These are phyloP conservation scores for Arrhamphus sclerolepis DNA, from an alignment of 2,797 vertebrate genomes.

Conservation along the genomic window DNA sequence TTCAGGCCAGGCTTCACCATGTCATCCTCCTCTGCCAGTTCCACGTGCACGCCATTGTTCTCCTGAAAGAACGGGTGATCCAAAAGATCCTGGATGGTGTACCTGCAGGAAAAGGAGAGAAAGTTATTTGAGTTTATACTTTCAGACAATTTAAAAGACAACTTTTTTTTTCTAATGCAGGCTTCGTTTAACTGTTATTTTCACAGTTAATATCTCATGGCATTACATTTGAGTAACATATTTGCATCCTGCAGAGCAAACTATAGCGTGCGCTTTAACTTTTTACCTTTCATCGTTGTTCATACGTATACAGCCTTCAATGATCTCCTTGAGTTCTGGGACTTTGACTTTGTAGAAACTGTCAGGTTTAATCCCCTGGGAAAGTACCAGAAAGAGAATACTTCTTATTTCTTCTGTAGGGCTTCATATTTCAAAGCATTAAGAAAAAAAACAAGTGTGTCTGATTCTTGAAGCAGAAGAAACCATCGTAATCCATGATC, in stretches of 20 bases:
- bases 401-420: background rate
- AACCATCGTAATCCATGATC: too few species aligned
- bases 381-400: conserved; percentile 3
- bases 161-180: too few species aligned
- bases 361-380: conserved; percentile 94
- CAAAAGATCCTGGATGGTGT: conserved; percentile 96
- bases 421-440: background rate
- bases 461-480: too few species aligned
- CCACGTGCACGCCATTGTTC: conserved; percentile 93
- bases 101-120: conserved; percentile 72
- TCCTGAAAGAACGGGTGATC: conserved; percentile 97
- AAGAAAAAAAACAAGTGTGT: background rate
- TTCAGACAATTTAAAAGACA: too few species aligned
- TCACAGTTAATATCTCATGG: background rate
- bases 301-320: conserved; percentile 96
- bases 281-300: conserved; percentile 92
- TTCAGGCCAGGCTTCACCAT: conserved; percentile 91
- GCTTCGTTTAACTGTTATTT: too few species aligned
- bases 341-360: conserved; percentile 98
- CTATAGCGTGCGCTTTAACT: background rate
- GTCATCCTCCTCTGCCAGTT: conserved; percentile 95
- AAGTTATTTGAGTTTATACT: background rate
- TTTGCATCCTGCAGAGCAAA: background rate
- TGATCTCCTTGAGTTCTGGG: conserved; percentile 96
- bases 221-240: background rate